Base-by-base conservation (phyloP, 2,888 invertebrate genomes). In the Himalopsyche tibetana region DNA sequence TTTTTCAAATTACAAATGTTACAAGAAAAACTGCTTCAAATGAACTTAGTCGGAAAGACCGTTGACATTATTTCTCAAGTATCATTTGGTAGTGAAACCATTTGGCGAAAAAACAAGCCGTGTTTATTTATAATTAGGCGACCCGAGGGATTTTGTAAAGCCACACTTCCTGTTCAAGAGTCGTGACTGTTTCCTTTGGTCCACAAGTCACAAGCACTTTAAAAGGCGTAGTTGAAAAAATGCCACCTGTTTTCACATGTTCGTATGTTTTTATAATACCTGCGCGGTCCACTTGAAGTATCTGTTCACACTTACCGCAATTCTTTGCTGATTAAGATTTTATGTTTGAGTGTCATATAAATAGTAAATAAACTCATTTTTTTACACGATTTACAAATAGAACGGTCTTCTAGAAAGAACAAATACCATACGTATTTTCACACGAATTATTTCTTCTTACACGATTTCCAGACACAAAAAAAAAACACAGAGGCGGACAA, bases 41-140 rank as follows among this genome's bases (percentile, higher is more conserved):
- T 9, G 36, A 74, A 74, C 74, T 5, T 38, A 74, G 36, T 36
- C 4, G 38, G 28, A 19, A 2, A 15, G 5, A 38, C 28, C 74
- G 36, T 74, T 74, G 74, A 74, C 74, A 63, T 63, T 51, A 51
- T 51, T 28, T 63, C 28, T 63, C 63, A 74, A 74, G 74, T 74
- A 74, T 28, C 36, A 74, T 15, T 74, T 12, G 15, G 74, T 74
- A 38, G 74, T 36, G 36, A 38, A 74, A 36, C 28, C 74, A 74
- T 74, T 74, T 74, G 74, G 74, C 74, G 74, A 36, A 74, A 74
- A 74, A 74, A 74, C 74, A 74, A 8, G 38, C 15, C 74, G 4
- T 74, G 74, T 74, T 74, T 74, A 74, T 74, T 74, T 74, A 74
- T 74, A 74, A 74, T 74, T 74, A 74, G 36, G 74, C 15, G 74